Evolutionary conservation across 2,113 vertebrate species (phyloP).

Genomic region (Sylvia atricapilla): DNA sequence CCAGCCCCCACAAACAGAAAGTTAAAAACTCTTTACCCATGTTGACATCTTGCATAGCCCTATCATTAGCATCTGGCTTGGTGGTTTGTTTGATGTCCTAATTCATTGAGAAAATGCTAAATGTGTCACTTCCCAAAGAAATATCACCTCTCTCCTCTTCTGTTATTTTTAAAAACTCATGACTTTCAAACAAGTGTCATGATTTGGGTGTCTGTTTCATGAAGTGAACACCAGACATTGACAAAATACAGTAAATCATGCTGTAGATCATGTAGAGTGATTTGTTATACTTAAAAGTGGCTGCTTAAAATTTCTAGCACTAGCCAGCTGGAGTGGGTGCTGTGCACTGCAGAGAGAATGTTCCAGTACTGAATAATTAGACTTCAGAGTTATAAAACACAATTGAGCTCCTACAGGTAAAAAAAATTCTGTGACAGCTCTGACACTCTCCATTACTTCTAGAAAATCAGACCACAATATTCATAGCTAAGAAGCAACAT

Average conservation of each 20-base stretch:
- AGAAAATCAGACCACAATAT: background rate
- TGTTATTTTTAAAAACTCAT: background rate
- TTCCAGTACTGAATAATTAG: background rate
- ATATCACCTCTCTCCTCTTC: background rate
- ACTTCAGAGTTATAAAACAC: background rate
- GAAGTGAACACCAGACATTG: background rate
- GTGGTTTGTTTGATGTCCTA: background rate
- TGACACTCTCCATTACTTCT: background rate
- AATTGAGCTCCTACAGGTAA: background rate
- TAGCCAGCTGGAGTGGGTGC: background rate
- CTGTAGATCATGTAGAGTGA: background rate
- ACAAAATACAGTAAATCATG: background rate
- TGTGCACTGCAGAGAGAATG: background rate
- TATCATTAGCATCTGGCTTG: background rate
- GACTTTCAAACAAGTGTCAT: background rate
- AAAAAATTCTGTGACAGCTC: background rate
- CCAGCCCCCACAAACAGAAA: background rate
- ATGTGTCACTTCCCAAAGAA: background rate
- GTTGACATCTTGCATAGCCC: background rate
- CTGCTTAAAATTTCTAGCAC: background rate
- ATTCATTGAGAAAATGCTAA: background rate
- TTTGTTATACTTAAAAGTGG: background rate
- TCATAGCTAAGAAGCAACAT: background rate
- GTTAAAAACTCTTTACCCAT: background rate
- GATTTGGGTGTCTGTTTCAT: background rate